Evolutionary conservation across 2,888 invertebrate species (phyloP), one percentile per base, ranked within the genome.

Genomic region (Nomada fabriciana): DNA sequence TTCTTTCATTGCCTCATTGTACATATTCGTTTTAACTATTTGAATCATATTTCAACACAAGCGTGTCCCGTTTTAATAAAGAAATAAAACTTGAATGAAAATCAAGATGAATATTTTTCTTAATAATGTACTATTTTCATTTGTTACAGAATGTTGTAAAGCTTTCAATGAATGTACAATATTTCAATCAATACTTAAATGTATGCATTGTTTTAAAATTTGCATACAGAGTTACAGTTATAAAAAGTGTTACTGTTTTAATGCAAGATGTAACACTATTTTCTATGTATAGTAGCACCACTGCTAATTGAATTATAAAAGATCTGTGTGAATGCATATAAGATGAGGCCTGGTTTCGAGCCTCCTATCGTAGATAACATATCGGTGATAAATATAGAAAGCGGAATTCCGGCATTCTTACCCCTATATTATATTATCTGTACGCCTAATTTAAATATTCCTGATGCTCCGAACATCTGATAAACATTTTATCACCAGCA

Each of bases 331-430:
- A 78, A 50, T 36, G 23, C 13, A 47, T 15, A 50, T 57, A 50
- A 68, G 68, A 55, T 36, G 20, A 52, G 50, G 42, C 42, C 50
- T 68, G 53, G 52, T 63, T 74, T 63, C 23, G 23, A 36, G 7
- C 15, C 20, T 59, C 47, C 43, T 77, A 52, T 52, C 67, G 18
- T 23, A 80, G 77, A 80, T 80, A 80, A n/a, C 78, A 55, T 80
- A 77, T 77, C 78, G 60, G 67, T 50, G 50, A 52, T 65, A 71
- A 80, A 71, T 77, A 61, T 63, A 67, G 78, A 55, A 43, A 23
- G 55, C 60, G 47, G 67, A 60, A 71, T 52, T 57, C 53, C 55
- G 57, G 59, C 77, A 61, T 57, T 42, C 20, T 42, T 43, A 18
- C 23, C 15, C 52, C 29, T 60, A 25, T n/a, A 65, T 55, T 43